These are phyloP conservation scores for Cryptoprocta ferox DNA, from an alignment of 2,797 vertebrate genomes.

Conservation along the genomic window DNA sequence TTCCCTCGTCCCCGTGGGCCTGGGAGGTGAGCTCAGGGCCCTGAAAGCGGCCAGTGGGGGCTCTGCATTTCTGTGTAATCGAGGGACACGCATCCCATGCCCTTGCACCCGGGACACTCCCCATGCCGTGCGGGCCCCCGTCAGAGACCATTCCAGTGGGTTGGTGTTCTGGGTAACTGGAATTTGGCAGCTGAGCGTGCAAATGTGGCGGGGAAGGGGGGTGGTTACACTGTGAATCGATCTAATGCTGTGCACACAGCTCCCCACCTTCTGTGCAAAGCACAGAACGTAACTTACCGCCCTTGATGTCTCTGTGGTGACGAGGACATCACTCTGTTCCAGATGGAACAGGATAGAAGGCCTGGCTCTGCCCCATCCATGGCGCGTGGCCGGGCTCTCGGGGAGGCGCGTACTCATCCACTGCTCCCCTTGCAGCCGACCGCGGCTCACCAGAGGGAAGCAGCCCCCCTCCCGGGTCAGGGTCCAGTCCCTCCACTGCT, in stretches of 20 bases:
- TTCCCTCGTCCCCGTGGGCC: fast-evolving
- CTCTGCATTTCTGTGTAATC: fast-evolving
- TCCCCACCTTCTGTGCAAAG: background rate
- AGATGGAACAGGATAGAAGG: fast-evolving
- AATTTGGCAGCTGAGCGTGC: fast-evolving
- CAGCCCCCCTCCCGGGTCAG: fast-evolving
- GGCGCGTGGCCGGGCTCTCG: fast-evolving
- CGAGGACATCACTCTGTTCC: background rate
- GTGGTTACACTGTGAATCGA: fast-evolving
- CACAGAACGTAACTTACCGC: fast-evolving
- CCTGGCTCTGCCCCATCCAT: too few species aligned
- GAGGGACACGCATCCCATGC: fast-evolving
- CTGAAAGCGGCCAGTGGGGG: fast-evolving
- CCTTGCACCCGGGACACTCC: background rate
- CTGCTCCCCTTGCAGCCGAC: fast-evolving
- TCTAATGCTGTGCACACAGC: fast-evolving
- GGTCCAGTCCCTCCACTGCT: fast-evolving
- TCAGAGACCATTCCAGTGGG: fast-evolving
- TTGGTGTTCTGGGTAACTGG: fast-evolving
- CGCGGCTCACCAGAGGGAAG: fast-evolving
- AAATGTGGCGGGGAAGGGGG: fast-evolving
- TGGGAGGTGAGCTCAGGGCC: background rate
- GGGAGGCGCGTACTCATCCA: fast-evolving
- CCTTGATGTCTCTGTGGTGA: fast-evolving
- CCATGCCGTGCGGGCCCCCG: fast-evolving